Evolutionary conservation across 2,888 invertebrate species (phyloP).

Genomic region (Harpalus rufipes): DNA sequence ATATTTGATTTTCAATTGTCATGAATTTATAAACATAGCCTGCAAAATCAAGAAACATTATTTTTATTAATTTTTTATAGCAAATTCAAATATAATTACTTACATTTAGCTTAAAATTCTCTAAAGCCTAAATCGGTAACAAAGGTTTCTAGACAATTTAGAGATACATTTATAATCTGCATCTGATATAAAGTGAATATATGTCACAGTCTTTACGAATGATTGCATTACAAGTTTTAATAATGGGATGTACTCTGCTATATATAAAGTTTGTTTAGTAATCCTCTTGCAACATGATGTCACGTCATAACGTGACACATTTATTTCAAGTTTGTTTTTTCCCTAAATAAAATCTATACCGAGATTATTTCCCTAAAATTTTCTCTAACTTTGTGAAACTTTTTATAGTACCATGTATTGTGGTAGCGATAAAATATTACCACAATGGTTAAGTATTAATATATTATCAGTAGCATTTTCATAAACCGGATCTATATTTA

Average conservation of each 20-base stretch:
- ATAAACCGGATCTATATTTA: no score
- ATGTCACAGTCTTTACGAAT: no score
- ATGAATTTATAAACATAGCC: no score
- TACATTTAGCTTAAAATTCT: no score
- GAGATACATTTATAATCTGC: no score
- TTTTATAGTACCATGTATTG: neutral
- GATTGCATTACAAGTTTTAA: neutral
- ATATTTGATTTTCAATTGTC: no score
- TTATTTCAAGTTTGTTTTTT: constrained; percentile 11
- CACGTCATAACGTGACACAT: constrained; percentile 36
- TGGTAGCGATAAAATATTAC: neutral
- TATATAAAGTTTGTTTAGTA: constrained; percentile 22
- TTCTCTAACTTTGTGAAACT: neutral
- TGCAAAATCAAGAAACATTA: no score
- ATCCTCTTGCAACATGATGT: constrained; percentile 24
- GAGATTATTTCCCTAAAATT: neutral
- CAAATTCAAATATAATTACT: no score
- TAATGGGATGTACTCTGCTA: constrained; percentile 3
- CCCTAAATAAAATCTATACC: constrained; percentile 9
- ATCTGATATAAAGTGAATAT: no score
- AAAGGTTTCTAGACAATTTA: no score
- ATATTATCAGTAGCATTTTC: neutral
- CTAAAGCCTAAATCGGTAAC: no score
- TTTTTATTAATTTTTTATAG: no score
- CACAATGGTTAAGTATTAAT: neutral